These are phyloP conservation scores for Symphodus melops DNA, from an alignment of 2,113 vertebrate genomes.

Conservation along the genomic window DNA sequence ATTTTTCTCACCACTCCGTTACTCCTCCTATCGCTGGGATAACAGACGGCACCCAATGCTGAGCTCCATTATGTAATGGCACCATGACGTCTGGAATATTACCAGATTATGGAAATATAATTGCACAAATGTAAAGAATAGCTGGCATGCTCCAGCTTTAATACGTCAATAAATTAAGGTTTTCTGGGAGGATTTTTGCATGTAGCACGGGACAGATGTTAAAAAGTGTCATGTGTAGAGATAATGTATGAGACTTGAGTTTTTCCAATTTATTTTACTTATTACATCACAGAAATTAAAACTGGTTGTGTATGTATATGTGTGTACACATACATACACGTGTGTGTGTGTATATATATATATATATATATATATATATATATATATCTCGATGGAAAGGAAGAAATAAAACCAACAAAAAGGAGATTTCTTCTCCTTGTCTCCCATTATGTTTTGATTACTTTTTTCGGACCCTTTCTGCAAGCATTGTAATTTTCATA, in stretches of 20 bases:
- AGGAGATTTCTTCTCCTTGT: background rate
- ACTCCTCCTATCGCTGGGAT: conserved; percentile 15
- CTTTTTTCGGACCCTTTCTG: background rate
- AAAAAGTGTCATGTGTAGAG: background rate
- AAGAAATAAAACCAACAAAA: background rate
- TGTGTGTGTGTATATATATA: no score
- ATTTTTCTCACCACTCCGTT: background rate
- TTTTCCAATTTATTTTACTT: background rate
- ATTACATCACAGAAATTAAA: background rate
- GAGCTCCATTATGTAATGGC: conserved; percentile 64
- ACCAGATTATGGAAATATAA: conserved; percentile 67
- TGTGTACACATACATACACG: no score
- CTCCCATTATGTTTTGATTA: no score
- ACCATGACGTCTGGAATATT: conserved; percentile 61
- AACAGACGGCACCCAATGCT: conserved; percentile 55
- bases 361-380: no score
- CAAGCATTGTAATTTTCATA: background rate
- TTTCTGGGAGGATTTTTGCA: background rate
- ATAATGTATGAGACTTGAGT: background rate
- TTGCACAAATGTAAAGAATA: conserved; percentile 53
- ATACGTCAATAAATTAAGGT: conserved; percentile 23
- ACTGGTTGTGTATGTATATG: no score
- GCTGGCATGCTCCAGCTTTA: conserved; percentile 19
- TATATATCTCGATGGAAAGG: no score
- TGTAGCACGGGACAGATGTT: background rate